Base-by-base conservation (phyloP, 2,113 vertebrate genomes). In the Brienomyrus brachyistius region DNA sequence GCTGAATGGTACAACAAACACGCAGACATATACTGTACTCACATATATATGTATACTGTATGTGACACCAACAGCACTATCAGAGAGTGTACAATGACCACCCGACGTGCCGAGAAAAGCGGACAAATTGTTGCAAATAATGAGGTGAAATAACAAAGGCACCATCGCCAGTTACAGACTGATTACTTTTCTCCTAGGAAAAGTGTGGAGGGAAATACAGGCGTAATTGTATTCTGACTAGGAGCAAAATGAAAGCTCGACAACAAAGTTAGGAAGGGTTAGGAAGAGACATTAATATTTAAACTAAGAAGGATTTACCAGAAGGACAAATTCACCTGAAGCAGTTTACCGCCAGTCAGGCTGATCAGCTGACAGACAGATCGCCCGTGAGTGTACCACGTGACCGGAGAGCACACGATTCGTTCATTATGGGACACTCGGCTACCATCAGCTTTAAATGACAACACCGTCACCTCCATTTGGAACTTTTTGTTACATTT, bases 281-380 rank as follows among this genome's bases (percentile, higher is more conserved):
- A 83, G 80, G 40, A 5, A 56, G 51, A 40, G 51, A 87, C 51
- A 54, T 87, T 52, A 54, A 54, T 87, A 54, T 87, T 87, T 35
- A 87, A 87, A 87, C 51, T 87, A 87, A 54, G 50, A 19, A 86
- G 27, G 47, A 86, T 52, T 27, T 86, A 52, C 15, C 51, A 54
- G 48, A 86, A 86, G 48, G 50, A 17, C 27, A 40, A 54, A 87
- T 98, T 98, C 98, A 98, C 98, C 99, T 98, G 98, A 97, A 97
- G 96, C 97, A 98, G 97, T 98, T 98, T 97, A 97, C 97, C 97
- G 98, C 97, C 98, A 98, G 98, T 99, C 98, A 99, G 98, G 98
- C 97, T 97, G 98, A 98, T 97, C 98, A 98, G 98, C 97, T 98
- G 98, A 98, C 98, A 99, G 98, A 98, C 98, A 98, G 97, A 94